Evolutionary conservation across 2,888 invertebrate genomes (phyloP).

Genomic region (Sminthurides aquaticus): DNA sequence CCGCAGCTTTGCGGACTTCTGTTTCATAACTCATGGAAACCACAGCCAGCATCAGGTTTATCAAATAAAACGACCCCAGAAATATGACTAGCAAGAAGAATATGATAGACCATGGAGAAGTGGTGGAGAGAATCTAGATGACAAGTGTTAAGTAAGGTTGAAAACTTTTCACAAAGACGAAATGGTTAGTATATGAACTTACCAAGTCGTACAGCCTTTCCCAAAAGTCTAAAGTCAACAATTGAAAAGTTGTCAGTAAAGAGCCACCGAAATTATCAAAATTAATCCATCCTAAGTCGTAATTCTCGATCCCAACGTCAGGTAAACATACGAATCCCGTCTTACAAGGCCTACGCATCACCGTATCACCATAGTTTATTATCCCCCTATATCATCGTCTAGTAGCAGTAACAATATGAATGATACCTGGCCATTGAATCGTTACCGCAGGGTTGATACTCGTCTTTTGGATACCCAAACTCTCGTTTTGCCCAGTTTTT

Average conservation of each 20-base stretch:
- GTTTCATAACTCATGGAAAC: conserved; percentile 94
- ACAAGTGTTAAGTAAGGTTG: background rate
- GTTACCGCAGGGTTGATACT: conserved; percentile 80
- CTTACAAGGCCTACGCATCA: conserved; percentile 67
- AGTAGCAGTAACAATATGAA: no score
- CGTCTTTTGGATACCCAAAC: conserved; percentile 54
- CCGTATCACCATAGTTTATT: no score
- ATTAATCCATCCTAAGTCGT: conserved; percentile 92
- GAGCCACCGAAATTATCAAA: conserved; percentile 97
- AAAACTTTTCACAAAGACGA: background rate
- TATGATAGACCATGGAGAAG: conserved; percentile 87
- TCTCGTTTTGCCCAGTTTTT: conserved; percentile 60
- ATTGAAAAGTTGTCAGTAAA: conserved; percentile 91
- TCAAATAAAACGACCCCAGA: conserved; percentile 94
- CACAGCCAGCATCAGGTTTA: conserved; percentile 95
- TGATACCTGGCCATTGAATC: conserved; percentile 58
- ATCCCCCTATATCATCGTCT: no score
- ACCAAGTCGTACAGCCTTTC: conserved; percentile 97
- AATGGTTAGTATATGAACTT: conserved; percentile 27
- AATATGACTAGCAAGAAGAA: conserved; percentile 96
- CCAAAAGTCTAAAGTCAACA: conserved; percentile 95
- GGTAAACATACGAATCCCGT: conserved; percentile 72
- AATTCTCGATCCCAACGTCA: conserved; percentile 72
- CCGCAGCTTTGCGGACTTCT: conserved; percentile 84
- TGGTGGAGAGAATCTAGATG: conserved; percentile 75